Base-by-base conservation (phyloP, 2,797 vertebrate species). In the Gambusia yucatana region DNA sequence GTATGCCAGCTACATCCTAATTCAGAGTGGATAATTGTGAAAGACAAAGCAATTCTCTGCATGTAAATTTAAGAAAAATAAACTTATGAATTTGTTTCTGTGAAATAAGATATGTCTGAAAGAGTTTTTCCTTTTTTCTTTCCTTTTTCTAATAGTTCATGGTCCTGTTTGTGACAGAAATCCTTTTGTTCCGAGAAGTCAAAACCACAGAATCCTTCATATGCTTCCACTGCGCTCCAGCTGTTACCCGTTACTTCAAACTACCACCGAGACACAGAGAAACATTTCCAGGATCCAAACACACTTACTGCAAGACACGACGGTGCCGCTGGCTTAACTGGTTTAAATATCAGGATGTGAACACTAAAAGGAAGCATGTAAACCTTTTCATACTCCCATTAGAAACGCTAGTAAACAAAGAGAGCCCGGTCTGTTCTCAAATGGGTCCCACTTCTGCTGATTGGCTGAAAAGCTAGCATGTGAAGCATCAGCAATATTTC, bases 381-480 rank as follows among this genome's bases (percentile, higher is more conserved):
- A 69, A 14, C 4, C 65, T 3, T 41, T 41, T 39, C 20, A 41
- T 6, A 41, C 36, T 67, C 3, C 63, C 63, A 67, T 67, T 67
- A 67, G 36, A 10, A 41, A 41, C 20, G 11, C 36, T 9, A 25
- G 36, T 4, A 33, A 22, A 69, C 36, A 43, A 10, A 11, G 30
- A 63, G 20, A 69, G 10, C 2, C 25, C 11, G 3, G 11, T 70
- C 25, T 28, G 25, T 28, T 63, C 81, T 8, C 20, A 67, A 28
- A 55, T 46, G 36, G 75, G 79, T 82, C 91, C 71, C 70, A 79
- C 89, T 88, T 79, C 84, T 91, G 90, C 87, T 73, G 36, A 65
- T 72, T 57, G n/a, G 16, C 13, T 14, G 1, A 50, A 13, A 67
- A 36, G 44, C 71, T 0, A 30, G 2, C 1, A 46, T 69, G 33